Base-by-base conservation (phyloP, 2,888 invertebrate species). In the Furcula furcula region DNA sequence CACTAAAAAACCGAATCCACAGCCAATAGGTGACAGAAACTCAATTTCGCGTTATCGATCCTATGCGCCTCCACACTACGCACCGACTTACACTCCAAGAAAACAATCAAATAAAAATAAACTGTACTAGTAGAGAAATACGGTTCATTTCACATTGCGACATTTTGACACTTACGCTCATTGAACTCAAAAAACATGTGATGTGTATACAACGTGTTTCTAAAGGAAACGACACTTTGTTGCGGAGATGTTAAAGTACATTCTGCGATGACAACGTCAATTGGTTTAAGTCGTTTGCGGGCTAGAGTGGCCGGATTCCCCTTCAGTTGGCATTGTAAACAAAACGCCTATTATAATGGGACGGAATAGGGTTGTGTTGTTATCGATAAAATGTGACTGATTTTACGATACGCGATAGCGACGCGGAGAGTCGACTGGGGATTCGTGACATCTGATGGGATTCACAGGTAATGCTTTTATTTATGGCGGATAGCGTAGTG, bases 261-360 rank as follows among this genome's bases (percentile, higher is more conserved):
- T 50, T 67, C 66, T 70, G 40, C 37, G 44, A 40, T 55, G 58
- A 14, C 12, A 14, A 12, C 20, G 14, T 42, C 19, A 29, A 22
- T 35, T 39, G 29, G 32, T 50, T 46, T 61, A 49, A 36, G 62
- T 46, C 59, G 50, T 66, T 67, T 39, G 41, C 27, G 36, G 40
- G 37, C 38, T 43, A 40, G 36, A 21, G 35, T 31, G 51, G 40
- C 50, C 54, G 43, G 68, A 68, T 73, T 74, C 82, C 83, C 84
- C 86, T 81, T 76, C 75, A 76, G 75, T 76, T 70, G 73, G 75
- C 65, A 78, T 78, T 81, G 84, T 85, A 86, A 86, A 86, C 85
- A 85, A 84, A 85, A 85, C 84, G 84, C 82, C 84, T 81, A 80
- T 83, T 83, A 83, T 81, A 84, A 84, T 83, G 77, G 73, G 70